phyloP scores from a whole-genome alignment of 1,140 invertebrate genomes.

The Coptotermes formosanus region DNA sequence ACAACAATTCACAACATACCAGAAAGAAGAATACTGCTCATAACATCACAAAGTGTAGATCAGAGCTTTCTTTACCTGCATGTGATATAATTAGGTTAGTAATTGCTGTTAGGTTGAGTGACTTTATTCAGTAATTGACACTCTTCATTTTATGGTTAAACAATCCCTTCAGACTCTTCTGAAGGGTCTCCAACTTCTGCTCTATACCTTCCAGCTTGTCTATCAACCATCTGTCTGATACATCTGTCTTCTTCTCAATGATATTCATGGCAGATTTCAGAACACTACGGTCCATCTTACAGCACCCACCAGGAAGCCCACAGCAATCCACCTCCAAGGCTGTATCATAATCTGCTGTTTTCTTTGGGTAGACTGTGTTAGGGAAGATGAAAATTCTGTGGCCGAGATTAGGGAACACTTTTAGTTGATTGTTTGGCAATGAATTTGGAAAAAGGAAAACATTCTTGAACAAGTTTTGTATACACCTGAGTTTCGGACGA shows the following conservation, averaged over 20 bases:
- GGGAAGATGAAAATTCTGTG: not conserved
- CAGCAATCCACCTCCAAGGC: not conserved
- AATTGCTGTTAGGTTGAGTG: too few species aligned
- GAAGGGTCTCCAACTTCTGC: not conserved
- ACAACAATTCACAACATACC: too few species aligned
- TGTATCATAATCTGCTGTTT: not conserved
- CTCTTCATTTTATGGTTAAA: not conserved
- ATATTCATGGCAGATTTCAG: not conserved
- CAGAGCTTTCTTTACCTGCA: too few species aligned
- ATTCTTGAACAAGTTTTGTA: constrained; percentile 4
- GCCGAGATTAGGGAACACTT: not conserved
- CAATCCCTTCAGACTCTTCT: not conserved
- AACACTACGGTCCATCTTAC: not conserved
- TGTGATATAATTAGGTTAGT: too few species aligned
- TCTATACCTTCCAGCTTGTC: not conserved
- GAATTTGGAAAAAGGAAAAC: constrained; percentile 2
- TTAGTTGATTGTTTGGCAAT: not conserved
- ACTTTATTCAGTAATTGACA: not conserved
- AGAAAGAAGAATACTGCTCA: too few species aligned
- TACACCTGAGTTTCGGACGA: not conserved
- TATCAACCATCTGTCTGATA: not conserved
- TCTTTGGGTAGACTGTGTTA: not conserved
- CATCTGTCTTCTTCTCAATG: not conserved
- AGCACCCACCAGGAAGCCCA: not conserved
- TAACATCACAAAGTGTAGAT: too few species aligned